Percentiles rank a stretch among this genome's conserved stretches.
These are phyloP conservation scores for Nasonia giraulti DNA, from an alignment of 1,140 invertebrate genomes.

Conservation along the genomic window DNA sequence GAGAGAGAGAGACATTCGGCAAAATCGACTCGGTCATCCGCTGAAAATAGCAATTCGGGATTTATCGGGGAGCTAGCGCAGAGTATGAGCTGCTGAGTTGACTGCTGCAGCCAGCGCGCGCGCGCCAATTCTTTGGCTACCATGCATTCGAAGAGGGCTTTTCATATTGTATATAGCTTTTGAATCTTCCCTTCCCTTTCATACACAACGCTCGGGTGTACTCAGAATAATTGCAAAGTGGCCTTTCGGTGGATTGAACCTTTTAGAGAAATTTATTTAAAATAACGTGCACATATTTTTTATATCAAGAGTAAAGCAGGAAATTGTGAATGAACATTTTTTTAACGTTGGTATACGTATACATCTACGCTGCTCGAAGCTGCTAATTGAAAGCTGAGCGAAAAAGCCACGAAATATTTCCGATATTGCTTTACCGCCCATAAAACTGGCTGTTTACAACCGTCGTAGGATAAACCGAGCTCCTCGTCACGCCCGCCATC, in stretches of 20 bases:
- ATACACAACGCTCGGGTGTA: not conserved
- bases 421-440: constrained; percentile 59
- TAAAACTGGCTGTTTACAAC: constrained; percentile 57
- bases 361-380: no score
- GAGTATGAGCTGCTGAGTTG: not conserved
- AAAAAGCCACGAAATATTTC: constrained; percentile 51
- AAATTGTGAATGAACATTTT: no score
- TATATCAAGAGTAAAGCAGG: no score
- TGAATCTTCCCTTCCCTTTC: not conserved
- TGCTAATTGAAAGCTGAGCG: not conserved
- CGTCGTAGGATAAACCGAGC: not conserved
- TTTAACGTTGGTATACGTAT: no score
- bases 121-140: not conserved
- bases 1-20: constrained; percentile 11
- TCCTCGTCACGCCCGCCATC: not conserved
- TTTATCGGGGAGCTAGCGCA: constrained; percentile 10
- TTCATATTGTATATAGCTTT: not conserved
- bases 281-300: no score
- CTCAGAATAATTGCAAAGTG: no score
- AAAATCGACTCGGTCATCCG: constrained; percentile 19
- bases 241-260: no score
- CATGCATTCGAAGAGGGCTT: not conserved
- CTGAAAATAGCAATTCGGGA: constrained; percentile 47
- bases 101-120: not conserved
- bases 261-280: no score